These are phyloP conservation scores for Falco berigora DNA, from an alignment of 2,797 vertebrate species.

Conservation along the genomic window DNA sequence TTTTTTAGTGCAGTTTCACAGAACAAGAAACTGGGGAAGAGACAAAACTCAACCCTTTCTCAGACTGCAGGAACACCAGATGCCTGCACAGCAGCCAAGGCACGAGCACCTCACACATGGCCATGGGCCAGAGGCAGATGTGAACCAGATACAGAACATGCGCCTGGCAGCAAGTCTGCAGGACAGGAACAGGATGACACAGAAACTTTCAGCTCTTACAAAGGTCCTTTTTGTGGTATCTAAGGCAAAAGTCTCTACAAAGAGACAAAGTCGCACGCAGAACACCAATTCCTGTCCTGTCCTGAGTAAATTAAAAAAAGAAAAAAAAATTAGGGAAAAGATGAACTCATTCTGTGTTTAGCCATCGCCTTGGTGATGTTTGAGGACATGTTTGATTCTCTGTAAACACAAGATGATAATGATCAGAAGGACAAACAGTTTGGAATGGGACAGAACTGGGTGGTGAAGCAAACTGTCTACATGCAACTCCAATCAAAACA, in stretches of 20 bases:
- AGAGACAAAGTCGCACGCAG: not conserved
- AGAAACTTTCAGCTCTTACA: not conserved
- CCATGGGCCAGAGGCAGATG: fast-evolving
- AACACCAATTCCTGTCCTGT: not conserved
- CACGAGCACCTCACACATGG: not conserved
- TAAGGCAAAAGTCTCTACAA: not conserved
- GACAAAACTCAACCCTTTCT: not conserved
- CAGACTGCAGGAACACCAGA: not conserved
- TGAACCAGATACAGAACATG: too few species aligned
- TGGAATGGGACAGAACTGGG: not conserved
- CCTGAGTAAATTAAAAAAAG: not conserved
- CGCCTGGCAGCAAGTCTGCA: not conserved
- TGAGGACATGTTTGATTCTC: not conserved
- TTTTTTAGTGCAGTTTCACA: not conserved
- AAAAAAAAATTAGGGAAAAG: not conserved
- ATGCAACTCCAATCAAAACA: not conserved
- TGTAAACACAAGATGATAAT: not conserved
- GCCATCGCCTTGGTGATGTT: not conserved
- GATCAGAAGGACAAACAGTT: not conserved
- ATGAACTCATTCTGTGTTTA: not conserved
- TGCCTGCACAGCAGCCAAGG: not conserved
- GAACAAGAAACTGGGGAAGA: not conserved
- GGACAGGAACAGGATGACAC: not conserved
- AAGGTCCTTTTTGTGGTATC: not conserved
- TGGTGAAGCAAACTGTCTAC: not conserved